Conservation (phyloP, 2,888 invertebrate genomes). For the Pyralis farinalis region DNA sequence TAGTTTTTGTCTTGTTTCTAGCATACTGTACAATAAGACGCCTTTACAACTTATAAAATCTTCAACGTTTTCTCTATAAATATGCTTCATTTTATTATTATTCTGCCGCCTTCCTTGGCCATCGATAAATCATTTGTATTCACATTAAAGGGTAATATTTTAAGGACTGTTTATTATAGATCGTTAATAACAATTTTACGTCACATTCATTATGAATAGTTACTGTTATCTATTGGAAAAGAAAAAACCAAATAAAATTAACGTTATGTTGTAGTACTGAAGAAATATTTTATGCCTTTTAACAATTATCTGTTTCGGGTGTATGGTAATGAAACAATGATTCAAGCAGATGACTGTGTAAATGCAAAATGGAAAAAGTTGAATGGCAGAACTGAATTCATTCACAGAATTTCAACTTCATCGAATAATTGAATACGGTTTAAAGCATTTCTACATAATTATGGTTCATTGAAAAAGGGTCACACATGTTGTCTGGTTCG, state of each 20-base stretch:
- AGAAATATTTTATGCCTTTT: no score
- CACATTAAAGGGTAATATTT: slow-evolving; percentile 13
- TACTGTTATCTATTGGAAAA: not conserved
- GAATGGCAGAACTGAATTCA: not conserved
- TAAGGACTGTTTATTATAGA: slow-evolving; percentile 13
- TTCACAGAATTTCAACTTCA: not conserved
- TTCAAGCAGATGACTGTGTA: no score
- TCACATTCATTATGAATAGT: not conserved
- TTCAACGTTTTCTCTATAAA: not conserved
- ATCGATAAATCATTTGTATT: slow-evolving; percentile 16
- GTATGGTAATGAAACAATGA: no score
- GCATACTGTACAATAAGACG: slow-evolving; percentile 6
- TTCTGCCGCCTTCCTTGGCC: not conserved
- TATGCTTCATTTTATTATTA: not conserved
- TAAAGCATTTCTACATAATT: no score
- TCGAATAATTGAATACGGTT: no score
- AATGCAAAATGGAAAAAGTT: no score
- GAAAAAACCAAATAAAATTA: no score
- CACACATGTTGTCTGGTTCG: not conserved
- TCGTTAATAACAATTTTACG: slow-evolving; percentile 13
- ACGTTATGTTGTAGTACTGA: no score
- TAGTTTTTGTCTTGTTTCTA: slow-evolving; percentile 25
- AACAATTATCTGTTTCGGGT: no score
- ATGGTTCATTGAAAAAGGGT: no score
- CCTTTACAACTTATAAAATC: slow-evolving; percentile 1